Conservation (phyloP, 2,797 vertebrate species). For the Melanotaenia boesemani region DNA sequence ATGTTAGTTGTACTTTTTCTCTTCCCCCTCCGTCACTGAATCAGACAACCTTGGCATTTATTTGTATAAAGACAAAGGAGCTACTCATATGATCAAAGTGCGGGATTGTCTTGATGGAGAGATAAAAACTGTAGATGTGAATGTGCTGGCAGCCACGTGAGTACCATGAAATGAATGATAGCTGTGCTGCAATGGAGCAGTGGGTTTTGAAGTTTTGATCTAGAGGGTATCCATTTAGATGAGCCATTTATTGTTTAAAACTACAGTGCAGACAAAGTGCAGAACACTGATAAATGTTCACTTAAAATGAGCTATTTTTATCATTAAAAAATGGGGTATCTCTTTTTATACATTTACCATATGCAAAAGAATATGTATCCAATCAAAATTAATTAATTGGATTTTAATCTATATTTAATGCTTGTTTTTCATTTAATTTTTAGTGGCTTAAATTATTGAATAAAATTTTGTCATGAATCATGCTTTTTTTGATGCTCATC, state of each 20-base stretch:
- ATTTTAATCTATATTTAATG: too few species aligned
- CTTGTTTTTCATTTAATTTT: too few species aligned
- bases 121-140: slow-evolving; percentile 5
- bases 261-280: background rate
- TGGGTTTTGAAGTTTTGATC: too few species aligned
- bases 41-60: slow-evolving; percentile 70
- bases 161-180: slow-evolving; percentile 5
- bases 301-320: background rate
- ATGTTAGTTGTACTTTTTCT: background rate
- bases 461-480: too few species aligned
- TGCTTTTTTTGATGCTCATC: too few species aligned
- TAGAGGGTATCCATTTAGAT: too few species aligned
- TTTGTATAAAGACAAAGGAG: accelerated
- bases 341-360: too few species aligned
- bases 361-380: too few species aligned
- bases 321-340: too few species aligned
- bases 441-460: too few species aligned
- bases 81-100: background rate
- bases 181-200: too few species aligned
- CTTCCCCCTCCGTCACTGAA: background rate
- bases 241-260: background rate
- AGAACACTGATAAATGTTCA: background rate
- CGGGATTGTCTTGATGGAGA: slow-evolving; percentile 56
- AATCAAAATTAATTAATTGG: too few species aligned
- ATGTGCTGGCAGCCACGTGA: slow-evolving; percentile 67